phyloP scores from a whole-genome alignment of 2,113 vertebrate species.

The Alexandromys fortis region DNA sequence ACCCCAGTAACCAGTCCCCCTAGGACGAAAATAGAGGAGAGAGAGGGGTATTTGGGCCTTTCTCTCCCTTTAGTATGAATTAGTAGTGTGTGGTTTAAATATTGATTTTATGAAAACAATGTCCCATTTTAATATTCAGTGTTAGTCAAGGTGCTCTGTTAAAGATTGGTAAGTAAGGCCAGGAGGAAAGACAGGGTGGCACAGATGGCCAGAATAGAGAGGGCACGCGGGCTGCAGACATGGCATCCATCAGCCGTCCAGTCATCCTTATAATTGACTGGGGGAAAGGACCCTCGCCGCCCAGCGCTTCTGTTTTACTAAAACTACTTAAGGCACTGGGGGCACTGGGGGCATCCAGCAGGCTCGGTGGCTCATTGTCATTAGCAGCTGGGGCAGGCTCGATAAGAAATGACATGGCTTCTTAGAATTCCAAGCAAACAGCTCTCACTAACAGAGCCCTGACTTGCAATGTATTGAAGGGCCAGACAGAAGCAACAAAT shows the following conservation, averaged over 20 bases:
- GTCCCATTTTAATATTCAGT: conserved; percentile 40
- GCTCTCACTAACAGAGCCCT: not conserved
- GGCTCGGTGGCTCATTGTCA: not conserved
- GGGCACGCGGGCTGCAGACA: not conserved
- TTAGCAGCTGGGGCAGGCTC: not conserved
- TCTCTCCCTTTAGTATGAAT: not conserved
- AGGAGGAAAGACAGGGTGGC: not conserved
- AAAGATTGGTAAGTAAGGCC: conserved; percentile 38
- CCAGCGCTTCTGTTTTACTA: not conserved
- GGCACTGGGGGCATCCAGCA: too few relatives aligned
- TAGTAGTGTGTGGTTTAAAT: conserved; percentile 55
- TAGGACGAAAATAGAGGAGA: conserved; percentile 40
- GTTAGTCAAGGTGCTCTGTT: not conserved
- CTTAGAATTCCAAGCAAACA: not conserved
- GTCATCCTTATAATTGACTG: conserved; percentile 38
- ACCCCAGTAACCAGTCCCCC: not conserved
- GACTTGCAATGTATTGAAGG: not conserved
- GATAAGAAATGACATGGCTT: not conserved
- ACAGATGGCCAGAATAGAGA: not conserved
- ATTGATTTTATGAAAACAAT: conserved; percentile 66
- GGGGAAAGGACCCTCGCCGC: conserved; percentile 36
- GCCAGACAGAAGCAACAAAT: not conserved
- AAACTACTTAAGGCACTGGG: not conserved
- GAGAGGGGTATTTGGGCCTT: not conserved
- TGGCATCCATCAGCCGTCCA: not conserved